A percentile compares a stretch with the other conserved stretches of the same genome.
Conservation (phyloP, 2,797 vertebrate genomes). For the Galago senegalensis region DNA sequence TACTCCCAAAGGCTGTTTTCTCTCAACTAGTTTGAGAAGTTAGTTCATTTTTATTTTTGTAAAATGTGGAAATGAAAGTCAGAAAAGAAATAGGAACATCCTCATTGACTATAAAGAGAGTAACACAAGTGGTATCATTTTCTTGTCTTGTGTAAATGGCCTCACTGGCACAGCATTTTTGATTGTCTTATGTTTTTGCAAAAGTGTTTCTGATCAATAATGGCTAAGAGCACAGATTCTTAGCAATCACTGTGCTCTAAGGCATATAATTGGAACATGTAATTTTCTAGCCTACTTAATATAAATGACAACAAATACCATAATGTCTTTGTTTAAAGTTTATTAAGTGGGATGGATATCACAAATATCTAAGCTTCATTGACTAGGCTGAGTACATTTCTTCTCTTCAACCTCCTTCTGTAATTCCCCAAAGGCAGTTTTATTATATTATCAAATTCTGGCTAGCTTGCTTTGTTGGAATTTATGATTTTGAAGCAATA, state of each 20-base stretch:
- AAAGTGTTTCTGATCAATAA: constrained; percentile 75
- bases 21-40: constrained; percentile 52
- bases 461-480: constrained; percentile 63
- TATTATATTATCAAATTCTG: constrained; percentile 78
- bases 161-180: constrained; percentile 70
- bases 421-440: constrained; percentile 75
- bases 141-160: constrained; percentile 38
- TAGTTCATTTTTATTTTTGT: constrained; percentile 58
- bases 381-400: constrained; percentile 66
- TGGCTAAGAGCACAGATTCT: constrained; percentile 70
- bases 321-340: constrained; percentile 79
- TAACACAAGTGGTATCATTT: constrained; percentile 43
- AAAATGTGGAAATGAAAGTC: constrained; percentile 21
- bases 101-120: constrained; percentile 34
- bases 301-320: constrained; percentile 73
- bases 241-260: constrained; percentile 65
- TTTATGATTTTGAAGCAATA: constrained; percentile 74
- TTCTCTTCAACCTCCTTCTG: constrained; percentile 23
- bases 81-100: background rate
- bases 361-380: constrained; percentile 68
- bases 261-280: constrained; percentile 61
- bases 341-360: constrained; percentile 70
- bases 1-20: background rate
- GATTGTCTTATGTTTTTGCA: constrained; percentile 69
- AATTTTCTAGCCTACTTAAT: constrained; percentile 73